Evolutionary conservation across 2,113 vertebrate species (phyloP), one percentile per base, ranked within the genome.

Genomic region (Ammodramus savannarum): DNA sequence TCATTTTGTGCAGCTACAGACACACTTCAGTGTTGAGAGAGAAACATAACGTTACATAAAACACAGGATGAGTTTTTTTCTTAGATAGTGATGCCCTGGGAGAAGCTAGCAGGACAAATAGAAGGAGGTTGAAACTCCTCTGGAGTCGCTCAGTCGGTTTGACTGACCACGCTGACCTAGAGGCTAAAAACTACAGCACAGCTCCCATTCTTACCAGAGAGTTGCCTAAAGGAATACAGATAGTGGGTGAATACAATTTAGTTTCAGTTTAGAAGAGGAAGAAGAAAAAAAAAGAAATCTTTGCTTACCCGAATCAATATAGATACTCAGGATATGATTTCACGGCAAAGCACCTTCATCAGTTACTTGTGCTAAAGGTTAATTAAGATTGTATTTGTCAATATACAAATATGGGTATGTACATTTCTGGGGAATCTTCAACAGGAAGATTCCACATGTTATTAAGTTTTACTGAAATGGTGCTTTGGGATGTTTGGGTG

Each of bases 351-450:
- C 27, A 90, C 14, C 36, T 93, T 90, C 85, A 83, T 94, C 88
- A 90, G 43, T 63, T 88, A 14, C 52, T 66, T 77, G 38, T 75
- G 38, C 46, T 88, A 67, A 94, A 96, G 92, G 88, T 93, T 95
- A 92, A 93, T 93, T 93, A 85, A 91, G 54, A 90, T 51, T 58
- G 3, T 36, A 83, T 79, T 95, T 73, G 26, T 88, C 86, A 90
- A 86, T 90, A 92, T 48, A 74, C 19, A 77, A 86, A 77, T 71
- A 88, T 13, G 27, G 23, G 3, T n/a, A 71, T 59, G 55, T 62
- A 55, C 4, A 36, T 81, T 93, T 86, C 51, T 81, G 15, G 17
- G 43, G 69, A 86, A 67, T 63, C 85, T 94, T 25, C 9, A 51
- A 46, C 29, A 77, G 4, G 51, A 68, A 71, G n/a, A 39, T 78